A percentile compares a stretch with the other conserved stretches of the same genome.
These are phyloP conservation scores for Gambusia holbrooki DNA, from an alignment of 2,113 vertebrate species.

Conservation along the genomic window DNA sequence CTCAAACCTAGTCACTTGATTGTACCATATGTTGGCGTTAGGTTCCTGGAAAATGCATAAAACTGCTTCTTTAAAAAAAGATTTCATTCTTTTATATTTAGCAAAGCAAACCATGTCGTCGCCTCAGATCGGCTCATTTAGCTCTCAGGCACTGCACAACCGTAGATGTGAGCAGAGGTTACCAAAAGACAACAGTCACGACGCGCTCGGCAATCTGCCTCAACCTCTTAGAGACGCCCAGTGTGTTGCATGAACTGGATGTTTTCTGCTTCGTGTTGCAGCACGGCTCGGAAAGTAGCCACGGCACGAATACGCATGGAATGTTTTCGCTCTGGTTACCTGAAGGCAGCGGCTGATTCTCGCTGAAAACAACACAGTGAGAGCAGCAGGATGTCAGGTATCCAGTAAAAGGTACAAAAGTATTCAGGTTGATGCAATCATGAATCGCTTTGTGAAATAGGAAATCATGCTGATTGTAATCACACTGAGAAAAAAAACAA, in stretches of 20 bases:
- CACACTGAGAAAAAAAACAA: neutral
- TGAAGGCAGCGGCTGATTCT: constrained; percentile 3
- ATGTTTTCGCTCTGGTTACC: constrained; percentile 13
- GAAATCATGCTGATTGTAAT: neutral
- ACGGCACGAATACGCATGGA: constrained; percentile 19
- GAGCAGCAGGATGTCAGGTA: neutral
- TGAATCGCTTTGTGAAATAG: neutral
- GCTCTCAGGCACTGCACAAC: constrained; percentile 2
- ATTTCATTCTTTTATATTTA: neutral
- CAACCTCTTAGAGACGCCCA: neutral
- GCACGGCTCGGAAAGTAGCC: constrained; percentile 2
- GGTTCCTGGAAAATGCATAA: too few relatives aligned
- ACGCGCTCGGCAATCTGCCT: neutral
- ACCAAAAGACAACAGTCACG: constrained; percentile 13
- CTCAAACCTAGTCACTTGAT: too few relatives aligned
- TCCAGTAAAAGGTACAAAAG: neutral
- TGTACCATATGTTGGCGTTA: too few relatives aligned
- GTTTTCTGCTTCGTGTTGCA: constrained; percentile 9
- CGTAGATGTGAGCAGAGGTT: constrained; percentile 7
- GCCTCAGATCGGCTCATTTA: neutral
- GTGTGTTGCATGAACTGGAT: constrained; percentile 1
- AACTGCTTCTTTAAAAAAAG: too few relatives aligned
- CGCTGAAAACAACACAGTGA: constrained; percentile 3
- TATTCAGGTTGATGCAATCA: neutral
- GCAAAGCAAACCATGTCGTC: too few relatives aligned